Percentiles rank a stretch among this genome's conserved stretches.
These are phyloP conservation scores for Ptilonorhynchus violaceus DNA, from an alignment of 2,113 vertebrate genomes.

Conservation along the genomic window DNA sequence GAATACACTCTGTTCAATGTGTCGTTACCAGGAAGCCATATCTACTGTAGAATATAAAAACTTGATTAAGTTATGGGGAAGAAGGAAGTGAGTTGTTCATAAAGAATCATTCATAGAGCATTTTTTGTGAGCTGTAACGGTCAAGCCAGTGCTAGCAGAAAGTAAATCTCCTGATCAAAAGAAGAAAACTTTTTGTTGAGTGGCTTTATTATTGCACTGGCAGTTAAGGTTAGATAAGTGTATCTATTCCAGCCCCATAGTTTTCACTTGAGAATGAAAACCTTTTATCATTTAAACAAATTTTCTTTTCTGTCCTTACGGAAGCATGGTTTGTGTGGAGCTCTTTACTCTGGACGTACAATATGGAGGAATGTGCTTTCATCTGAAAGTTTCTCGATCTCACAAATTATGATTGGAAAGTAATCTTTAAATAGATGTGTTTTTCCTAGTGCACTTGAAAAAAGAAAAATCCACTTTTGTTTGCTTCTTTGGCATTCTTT, in stretches of 20 bases:
- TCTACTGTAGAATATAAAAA: not conserved
- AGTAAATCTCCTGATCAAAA: not conserved
- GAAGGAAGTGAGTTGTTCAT: not conserved
- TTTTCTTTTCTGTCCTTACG: not conserved
- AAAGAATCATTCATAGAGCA: not conserved
- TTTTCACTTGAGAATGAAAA: not conserved
- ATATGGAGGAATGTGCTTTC: not conserved
- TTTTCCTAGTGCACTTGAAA: not conserved
- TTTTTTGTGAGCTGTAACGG: not conserved
- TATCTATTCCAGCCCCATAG: not conserved
- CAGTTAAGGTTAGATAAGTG: not conserved
- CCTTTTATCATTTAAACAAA: not conserved
- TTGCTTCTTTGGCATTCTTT: not conserved
- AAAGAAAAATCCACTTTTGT: not conserved
- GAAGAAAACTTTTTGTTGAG: not conserved
- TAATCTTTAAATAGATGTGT: not conserved
- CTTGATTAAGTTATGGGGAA: not conserved
- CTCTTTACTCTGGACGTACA: not conserved
- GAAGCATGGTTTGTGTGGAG: not conserved
- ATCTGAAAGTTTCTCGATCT: not conserved
- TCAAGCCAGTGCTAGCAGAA: not conserved
- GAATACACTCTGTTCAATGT: not conserved
- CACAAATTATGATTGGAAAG: not conserved
- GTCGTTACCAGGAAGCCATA: not conserved
- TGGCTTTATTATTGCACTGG: not conserved